Evolutionary conservation across 2,888 invertebrate genomes (phyloP), one percentile per base, ranked within the genome.

Genomic region (Argyresthia goedartella): DNA sequence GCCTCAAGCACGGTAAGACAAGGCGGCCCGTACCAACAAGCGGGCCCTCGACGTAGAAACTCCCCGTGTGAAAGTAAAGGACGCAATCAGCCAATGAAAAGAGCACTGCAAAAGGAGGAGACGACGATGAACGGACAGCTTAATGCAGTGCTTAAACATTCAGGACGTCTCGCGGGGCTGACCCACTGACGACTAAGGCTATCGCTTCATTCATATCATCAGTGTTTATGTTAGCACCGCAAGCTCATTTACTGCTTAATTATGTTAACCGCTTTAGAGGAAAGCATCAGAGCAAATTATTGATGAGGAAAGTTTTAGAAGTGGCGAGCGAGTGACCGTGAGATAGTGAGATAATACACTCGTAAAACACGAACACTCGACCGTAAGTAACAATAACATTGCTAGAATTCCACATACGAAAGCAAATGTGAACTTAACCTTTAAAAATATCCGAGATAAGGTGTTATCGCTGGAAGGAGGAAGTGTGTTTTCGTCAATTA

Each of bases 111-210:
- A 15, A 48, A 35, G 13, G 14, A 44, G 35, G 65, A 60, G 67
- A 61, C 63, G 63, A 67, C 62, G 64, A 56, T 58, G 55, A 65
- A 59, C 60, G 61, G 62, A 55, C 61, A 63, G 61, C 71, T 72
- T 84, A 79, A 86, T 82, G 65, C 76, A 71, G 67, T 76, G 67
- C 67, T 85, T 79, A 85, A 84, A 81, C 76, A 84, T 86, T 81
- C 84, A 85, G 81, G 80, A 79, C 72, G 68, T 61, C 61, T 48
- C 15, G 35, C 44, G 9, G 1, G 14, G 35, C 58, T 81, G 84
- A 81, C 82, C 81, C 63, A 81, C 66, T 81, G 65, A 56, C 56
- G 35, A 43, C 48, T 36, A 9, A 14, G 36, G 48, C 13, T 48
- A 36, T 36, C 48, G 13, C 36, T 34, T 25, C 25, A 25, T 34